Conservation (phyloP, 2,797 vertebrate genomes). For the Chelidonichthys spinosus region DNA sequence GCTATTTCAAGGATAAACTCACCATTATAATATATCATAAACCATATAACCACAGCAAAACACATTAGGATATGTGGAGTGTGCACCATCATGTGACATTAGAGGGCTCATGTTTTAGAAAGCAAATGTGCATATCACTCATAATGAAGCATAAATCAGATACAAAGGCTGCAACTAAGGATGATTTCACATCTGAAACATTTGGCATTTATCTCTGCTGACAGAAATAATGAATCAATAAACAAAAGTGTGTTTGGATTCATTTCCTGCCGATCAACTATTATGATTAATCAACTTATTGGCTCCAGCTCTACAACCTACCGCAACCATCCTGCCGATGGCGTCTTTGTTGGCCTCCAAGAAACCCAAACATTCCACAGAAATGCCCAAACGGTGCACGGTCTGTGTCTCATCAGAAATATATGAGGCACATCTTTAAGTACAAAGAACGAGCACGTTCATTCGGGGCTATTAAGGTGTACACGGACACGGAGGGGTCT, state of each 20-base stretch:
- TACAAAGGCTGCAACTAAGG: slow-evolving; percentile 5
- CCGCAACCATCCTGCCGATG: slow-evolving; percentile 2
- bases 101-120: slow-evolving; percentile 59
- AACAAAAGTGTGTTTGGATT: neutral
- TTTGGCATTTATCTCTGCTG: neutral
- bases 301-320: slow-evolving; percentile 12
- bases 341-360: slow-evolving; percentile 40
- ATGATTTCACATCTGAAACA: slow-evolving; percentile 4
- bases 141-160: slow-evolving; percentile 54
- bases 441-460: slow-evolving; percentile 61
- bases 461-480: slow-evolving; percentile 51
- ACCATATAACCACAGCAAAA: slow-evolving; percentile 69
- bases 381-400: slow-evolving; percentile 37
- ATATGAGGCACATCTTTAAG: slow-evolving; percentile 68
- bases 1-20: slow-evolving; percentile 81
- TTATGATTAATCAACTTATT: neutral
- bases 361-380: slow-evolving; percentile 47
- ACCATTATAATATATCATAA: slow-evolving; percentile 80
- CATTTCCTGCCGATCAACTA: neutral
- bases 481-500: slow-evolving; percentile 49
- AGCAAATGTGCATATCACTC: slow-evolving; percentile 38
- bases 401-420: slow-evolving; percentile 55
- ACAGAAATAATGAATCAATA: neutral
- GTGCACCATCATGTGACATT: slow-evolving; percentile 64
- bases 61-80: slow-evolving; percentile 64